Conservation (phyloP, 1,140 invertebrate species). For the Drosophila murphyi region DNA sequence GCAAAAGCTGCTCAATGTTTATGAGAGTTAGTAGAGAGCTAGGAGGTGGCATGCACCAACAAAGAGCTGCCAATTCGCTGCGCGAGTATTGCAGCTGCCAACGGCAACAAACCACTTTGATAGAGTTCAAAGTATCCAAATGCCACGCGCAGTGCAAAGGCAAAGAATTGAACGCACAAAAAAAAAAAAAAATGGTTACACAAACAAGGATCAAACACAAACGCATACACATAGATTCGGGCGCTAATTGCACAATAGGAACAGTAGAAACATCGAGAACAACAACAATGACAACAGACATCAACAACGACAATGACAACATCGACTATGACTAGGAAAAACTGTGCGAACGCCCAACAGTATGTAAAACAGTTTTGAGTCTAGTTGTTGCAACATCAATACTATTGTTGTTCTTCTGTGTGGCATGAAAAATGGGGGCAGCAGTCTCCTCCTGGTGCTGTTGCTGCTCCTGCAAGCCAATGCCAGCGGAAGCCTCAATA, state of each 20-base stretch:
- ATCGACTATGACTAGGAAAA: constrained; percentile 54
- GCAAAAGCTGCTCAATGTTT: constrained; percentile 61
- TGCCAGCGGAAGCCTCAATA: constrained; percentile 17
- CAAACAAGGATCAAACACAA: constrained; percentile 25
- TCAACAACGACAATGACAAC: constrained; percentile 35
- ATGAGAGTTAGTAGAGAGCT: constrained; percentile 15
- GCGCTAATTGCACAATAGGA: constrained; percentile 75
- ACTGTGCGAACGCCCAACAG: constrained; percentile 66
- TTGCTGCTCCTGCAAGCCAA: background rate
- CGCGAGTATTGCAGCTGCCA: constrained; percentile 48
- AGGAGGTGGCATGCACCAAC: constrained; percentile 5
- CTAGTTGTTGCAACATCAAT: constrained; percentile 25
- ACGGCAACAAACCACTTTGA: constrained; percentile 64
- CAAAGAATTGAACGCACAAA: constrained; percentile 53
- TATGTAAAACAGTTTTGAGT: constrained; percentile 64
- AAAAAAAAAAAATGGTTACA: constrained; percentile 44
- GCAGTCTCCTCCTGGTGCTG: background rate
- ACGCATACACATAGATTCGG: constrained; percentile 12
- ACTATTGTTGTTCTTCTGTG: constrained; percentile 10
- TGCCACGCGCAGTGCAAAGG: constrained; percentile 44
- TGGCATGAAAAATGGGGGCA: background rate
- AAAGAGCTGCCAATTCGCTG: constrained; percentile 2
- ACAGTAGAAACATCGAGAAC: constrained; percentile 25
- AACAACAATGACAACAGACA: constrained; percentile 27
- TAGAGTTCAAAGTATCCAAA: constrained; percentile 67